These are phyloP conservation scores for Stichopus chloronotus DNA, from an alignment of 35 echinoderm and acorn worm genomes.

Conservation along the genomic window DNA sequence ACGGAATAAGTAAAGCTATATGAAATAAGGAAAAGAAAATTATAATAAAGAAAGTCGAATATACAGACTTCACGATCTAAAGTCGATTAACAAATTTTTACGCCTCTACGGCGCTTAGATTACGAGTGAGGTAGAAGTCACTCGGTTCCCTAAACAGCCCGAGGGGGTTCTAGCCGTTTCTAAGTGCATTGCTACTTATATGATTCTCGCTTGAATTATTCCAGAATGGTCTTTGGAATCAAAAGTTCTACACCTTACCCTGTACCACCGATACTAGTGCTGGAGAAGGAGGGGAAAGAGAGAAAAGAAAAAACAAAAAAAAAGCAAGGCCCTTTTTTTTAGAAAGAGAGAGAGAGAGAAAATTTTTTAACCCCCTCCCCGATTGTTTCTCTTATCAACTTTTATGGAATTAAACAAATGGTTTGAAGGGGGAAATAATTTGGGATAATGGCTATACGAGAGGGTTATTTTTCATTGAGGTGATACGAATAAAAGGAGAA, in stretches of 20 bases:
- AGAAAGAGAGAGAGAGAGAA: neutral
- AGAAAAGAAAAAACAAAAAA: neutral
- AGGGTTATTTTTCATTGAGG: neutral
- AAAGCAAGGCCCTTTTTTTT: neutral
- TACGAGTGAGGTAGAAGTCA: neutral
- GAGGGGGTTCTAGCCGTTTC: conserved; percentile 1
- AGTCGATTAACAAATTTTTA: conserved; percentile 54
- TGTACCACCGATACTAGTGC: too few species aligned
- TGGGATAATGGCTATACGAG: neutral
- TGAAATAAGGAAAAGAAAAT: neutral
- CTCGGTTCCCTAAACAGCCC: conserved; percentile 36
- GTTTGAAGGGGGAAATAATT: neutral
- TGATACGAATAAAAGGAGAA: neutral
- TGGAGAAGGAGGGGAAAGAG: neutral
- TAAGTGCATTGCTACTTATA: conserved; percentile 51
- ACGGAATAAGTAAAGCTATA: neutral
- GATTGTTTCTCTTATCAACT: neutral
- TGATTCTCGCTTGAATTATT: conserved; percentile 38
- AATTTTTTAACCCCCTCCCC: neutral
- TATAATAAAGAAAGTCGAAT: neutral
- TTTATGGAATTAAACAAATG: neutral
- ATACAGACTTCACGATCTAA: neutral
- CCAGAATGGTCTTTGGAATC: neutral
- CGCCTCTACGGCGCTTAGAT: conserved; percentile 18
- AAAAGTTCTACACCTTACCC: too few species aligned